Base-by-base conservation (phyloP, 2,888 invertebrate genomes). In the Harpagoxenus sublaevis region DNA sequence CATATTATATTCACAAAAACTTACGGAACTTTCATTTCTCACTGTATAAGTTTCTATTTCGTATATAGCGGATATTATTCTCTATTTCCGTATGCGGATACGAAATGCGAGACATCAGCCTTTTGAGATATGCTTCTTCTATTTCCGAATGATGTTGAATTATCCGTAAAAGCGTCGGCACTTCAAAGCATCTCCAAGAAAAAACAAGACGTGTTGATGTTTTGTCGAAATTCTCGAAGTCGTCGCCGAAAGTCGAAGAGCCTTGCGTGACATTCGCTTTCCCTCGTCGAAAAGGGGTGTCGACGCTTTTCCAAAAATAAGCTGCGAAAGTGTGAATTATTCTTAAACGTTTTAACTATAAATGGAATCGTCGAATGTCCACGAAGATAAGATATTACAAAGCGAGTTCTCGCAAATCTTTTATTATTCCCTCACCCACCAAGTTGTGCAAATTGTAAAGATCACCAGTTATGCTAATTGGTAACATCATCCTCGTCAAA, bases 161-260 rank as follows among this genome's bases (percentile, higher is more conserved):
- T 87, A 89, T 53, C 42, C 81, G 48, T 75, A 63, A 79, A 60
- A 85, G 84, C 62, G 86, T 87, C 91, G 90, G 90, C 79, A 71
- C 70, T 77, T 89, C 86, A 86, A 81, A 87, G 77, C 53, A 65
- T 66, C 55, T 42, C 39, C 55, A 10, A 82, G 86, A 62, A 74
- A 86, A 91, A 90, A 87, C 84, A 86, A 48, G 42, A 31, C 4
- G 84, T 91, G 91, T 91, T 91, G 91, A 90, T 90, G 87, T 91
- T 91, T 89, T 89, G 85, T 87, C 83, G 85, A 88, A 91, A 90
- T 83, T 85, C 66, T 51, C 60, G 62, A 63, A 84, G 71, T 79
- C 84, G 23, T 84, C 35, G 71, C 60, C 78, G 83, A 84, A 81
- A 63, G 66, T 84, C 51, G 39, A 48, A 77, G 42, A 78, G 55